Evolutionary conservation across 2,888 invertebrate genomes (phyloP).

Genomic region (Callimorpha dominula): DNA sequence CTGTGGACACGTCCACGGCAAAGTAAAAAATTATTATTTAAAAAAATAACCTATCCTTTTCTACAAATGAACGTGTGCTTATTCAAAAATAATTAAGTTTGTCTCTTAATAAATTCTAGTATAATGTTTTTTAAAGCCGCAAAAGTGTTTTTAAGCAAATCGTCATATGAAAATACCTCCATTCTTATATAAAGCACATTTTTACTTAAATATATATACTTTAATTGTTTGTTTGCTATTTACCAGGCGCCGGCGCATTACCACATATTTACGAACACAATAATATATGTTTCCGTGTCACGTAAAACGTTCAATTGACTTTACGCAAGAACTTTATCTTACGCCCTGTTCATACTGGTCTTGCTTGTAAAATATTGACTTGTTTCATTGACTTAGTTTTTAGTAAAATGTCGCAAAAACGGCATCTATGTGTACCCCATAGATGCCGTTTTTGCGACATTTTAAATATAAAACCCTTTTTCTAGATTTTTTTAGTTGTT

Average conservation of each 20-base stretch:
- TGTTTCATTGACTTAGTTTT: no score
- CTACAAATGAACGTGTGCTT: not conserved
- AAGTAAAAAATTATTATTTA: not conserved
- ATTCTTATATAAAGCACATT: not conserved
- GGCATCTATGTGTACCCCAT: no score
- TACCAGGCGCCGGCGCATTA: slow-evolving; percentile 45
- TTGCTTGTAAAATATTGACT: not conserved
- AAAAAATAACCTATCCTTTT: not conserved
- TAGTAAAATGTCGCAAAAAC: no score
- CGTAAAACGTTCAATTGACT: slow-evolving; percentile 32
- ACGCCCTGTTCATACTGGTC: not conserved
- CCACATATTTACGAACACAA: slow-evolving; percentile 14
- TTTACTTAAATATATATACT: not conserved
- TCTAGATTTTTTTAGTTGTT: no score
- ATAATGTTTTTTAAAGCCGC: no score
- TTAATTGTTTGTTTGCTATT: not conserved
- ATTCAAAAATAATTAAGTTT: no score
- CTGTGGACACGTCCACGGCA: no score
- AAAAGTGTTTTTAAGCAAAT: not conserved
- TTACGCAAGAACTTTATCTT: slow-evolving; percentile 13
- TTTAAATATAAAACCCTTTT: no score
- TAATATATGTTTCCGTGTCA: slow-evolving; percentile 30
- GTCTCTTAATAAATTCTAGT: no score
- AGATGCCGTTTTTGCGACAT: no score
- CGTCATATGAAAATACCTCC: not conserved